These are phyloP conservation scores for Brachionus rotundiformis DNA, from an alignment of 1,140 invertebrate species.

Conservation along the genomic window DNA sequence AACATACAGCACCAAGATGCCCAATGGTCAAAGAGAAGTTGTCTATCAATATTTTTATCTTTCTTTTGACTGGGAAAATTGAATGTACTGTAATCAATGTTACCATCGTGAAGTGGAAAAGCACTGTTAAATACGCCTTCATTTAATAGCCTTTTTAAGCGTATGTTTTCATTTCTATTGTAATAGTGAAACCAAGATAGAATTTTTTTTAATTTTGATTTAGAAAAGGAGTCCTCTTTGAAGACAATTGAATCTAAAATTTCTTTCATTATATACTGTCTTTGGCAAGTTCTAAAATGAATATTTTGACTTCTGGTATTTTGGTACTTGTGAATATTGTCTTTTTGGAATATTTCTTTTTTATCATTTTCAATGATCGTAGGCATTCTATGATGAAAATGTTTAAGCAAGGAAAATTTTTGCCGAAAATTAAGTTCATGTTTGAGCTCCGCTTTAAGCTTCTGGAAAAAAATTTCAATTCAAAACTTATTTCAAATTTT, in stretches of 20 bases:
- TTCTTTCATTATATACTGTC: slow-evolving; percentile 42
- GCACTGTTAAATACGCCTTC: slow-evolving; percentile 17
- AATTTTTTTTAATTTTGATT: slow-evolving; percentile 6
- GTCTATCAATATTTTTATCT: slow-evolving; percentile 26
- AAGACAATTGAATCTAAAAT: slow-evolving; percentile 20
- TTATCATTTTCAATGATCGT: neutral
- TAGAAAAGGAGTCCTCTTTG: neutral
- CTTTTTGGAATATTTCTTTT: slow-evolving; percentile 14
- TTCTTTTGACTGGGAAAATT: neutral
- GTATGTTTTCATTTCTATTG: slow-evolving; percentile 19
- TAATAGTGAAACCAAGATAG: neutral
- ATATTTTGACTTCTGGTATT: neutral
- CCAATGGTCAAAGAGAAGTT: slow-evolving; percentile 40
- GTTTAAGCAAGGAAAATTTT: slow-evolving; percentile 12
- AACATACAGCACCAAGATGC: slow-evolving; percentile 17
- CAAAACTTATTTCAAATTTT: neutral
- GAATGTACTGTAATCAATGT: slow-evolving; percentile 16
- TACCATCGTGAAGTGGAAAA: slow-evolving; percentile 49
- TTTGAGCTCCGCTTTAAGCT: neutral
- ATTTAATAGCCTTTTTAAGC: slow-evolving; percentile 30
- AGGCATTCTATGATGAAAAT: slow-evolving; percentile 24
- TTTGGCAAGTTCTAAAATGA: slow-evolving; percentile 14
- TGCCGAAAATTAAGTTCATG: neutral
- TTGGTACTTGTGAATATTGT: slow-evolving; percentile 4
- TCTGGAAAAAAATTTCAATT: neutral